These are phyloP conservation scores for Folsomia manolachei DNA, from an alignment of 2,888 invertebrate species.

Conservation along the genomic window DNA sequence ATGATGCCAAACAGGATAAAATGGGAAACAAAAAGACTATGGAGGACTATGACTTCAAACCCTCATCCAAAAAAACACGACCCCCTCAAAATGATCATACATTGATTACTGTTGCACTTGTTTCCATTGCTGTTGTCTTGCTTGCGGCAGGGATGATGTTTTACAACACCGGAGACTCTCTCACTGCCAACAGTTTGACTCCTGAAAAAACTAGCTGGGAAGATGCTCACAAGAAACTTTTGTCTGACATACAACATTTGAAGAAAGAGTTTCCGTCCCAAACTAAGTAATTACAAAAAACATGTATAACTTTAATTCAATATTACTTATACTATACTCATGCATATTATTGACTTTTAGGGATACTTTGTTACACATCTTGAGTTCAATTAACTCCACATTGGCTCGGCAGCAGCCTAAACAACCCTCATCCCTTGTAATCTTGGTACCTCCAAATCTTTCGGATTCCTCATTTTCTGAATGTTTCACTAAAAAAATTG, in stretches of 20 bases:
- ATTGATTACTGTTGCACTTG: no score
- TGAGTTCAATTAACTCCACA: conserved; percentile 35
- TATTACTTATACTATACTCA: background rate
- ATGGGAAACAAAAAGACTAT: background rate
- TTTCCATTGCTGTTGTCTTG: no score
- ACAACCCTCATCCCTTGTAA: conserved; percentile 41
- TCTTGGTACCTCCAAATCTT: conserved; percentile 35
- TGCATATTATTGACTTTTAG: conserved; percentile 14
- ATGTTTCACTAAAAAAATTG: conserved; percentile 36
- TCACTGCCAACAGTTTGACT: background rate
- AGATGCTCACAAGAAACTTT: conserved; percentile 10
- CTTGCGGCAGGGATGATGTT: background rate
- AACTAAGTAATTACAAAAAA: conserved; percentile 13
- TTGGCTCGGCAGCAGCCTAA: conserved; percentile 29
- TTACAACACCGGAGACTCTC: background rate
- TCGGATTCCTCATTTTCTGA: conserved; percentile 24
- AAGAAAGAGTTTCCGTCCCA: conserved; percentile 32
- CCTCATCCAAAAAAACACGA: background rate
- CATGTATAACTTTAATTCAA: background rate
- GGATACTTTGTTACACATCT: conserved; percentile 40
- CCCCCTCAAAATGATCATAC: background rate
- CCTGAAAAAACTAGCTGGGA: no score
- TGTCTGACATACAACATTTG: conserved; percentile 1
- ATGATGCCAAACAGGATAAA: background rate
- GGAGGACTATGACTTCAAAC: background rate